Evolutionary conservation across 2,113 vertebrate species (phyloP), one percentile per base, ranked within the genome.

Genomic region (Psephotus haematonotus): DNA sequence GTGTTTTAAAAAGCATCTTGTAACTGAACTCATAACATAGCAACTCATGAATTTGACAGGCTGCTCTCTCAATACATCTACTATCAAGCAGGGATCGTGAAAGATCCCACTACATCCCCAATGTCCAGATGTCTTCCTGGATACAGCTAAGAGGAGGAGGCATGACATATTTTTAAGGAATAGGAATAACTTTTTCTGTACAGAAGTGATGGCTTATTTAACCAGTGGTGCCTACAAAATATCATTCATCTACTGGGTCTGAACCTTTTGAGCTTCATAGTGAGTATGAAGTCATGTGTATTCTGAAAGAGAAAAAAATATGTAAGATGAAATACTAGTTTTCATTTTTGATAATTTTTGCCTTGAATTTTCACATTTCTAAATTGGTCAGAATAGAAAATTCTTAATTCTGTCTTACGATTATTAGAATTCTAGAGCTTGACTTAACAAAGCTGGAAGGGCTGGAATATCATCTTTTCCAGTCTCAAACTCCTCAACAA

Each of bases 1-100:
- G 12, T 14, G 2, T 81, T 63, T 37, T 65, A 88, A 1, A 2
- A 67, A 16, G 17, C 13, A 27, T 22, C 22, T 55, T 46, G 5
- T 82, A 20, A 27, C 17, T 87, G 28, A 67, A 63, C 70, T 87
- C 2, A 39, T 69, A 62, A 8, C 8, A 39, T 8, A 37, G 5
- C 1, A 1, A 31, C 31, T 83, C 16, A 29, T 11, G 10, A 29
- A 33, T 46, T 16, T 50, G 23, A 20, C 16, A 59, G 44, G 11
- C 14, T 90, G 10, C 10, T 55, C 1, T 1, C 9, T 29, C 13
- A 2, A 7, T 7, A 4, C 7, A 1, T 63, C 71, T 46, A 23
- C 10, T 28, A 33, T 29, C 52, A 62, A 6, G 0, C 31, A 64
- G 9, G 16, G 6, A 57, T 44, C 7, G 8, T 18, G 17, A 47